Percentiles rank a stretch among this genome's conserved stretches.
Conservation (phyloP, 2,113 vertebrate species). For the Gadus macrocephalus region DNA sequence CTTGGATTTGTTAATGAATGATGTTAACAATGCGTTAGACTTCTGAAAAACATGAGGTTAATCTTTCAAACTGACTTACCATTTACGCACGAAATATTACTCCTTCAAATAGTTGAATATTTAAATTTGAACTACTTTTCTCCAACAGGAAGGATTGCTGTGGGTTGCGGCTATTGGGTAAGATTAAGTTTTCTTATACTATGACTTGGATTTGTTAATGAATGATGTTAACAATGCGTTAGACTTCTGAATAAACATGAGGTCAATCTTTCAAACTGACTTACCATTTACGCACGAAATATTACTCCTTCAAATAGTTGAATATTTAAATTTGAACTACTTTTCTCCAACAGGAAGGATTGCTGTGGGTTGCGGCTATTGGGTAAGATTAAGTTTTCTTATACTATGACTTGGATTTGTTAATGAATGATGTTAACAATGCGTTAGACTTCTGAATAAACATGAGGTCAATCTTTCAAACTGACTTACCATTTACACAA, state of each 20-base stretch:
- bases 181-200: too few species aligned
- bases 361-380: too few species aligned
- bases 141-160: too few species aligned
- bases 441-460: constrained; percentile 67
- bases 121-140: too few species aligned
- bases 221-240: constrained; percentile 58
- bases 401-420: neutral
- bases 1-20: constrained; percentile 17
- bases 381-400: too few species aligned
- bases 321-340: too few species aligned
- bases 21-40: constrained; percentile 63
- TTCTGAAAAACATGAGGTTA: constrained; percentile 55
- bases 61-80: constrained; percentile 32
- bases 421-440: constrained; percentile 42
- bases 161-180: too few species aligned
- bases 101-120: too few species aligned
- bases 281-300: too few species aligned
- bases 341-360: too few species aligned
- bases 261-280: constrained; percentile 40
- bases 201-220: neutral
- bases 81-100: too few species aligned
- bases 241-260: constrained; percentile 63
- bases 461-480: constrained; percentile 31
- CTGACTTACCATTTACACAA: constrained; percentile 28
- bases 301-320: too few species aligned